Conservation (phyloP, 2,797 vertebrate genomes). For the Brotula barbata region DNA sequence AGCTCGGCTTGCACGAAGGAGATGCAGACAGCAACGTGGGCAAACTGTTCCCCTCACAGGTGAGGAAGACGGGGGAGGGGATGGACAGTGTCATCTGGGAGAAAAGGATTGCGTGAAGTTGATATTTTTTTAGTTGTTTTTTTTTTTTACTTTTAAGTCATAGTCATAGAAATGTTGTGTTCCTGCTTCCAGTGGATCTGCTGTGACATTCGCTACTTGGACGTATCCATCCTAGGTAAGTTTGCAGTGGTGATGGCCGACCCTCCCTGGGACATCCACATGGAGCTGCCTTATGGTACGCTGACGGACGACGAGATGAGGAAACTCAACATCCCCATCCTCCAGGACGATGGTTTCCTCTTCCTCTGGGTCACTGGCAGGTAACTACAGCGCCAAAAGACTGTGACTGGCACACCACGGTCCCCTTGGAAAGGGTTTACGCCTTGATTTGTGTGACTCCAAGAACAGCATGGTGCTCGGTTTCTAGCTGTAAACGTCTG, state of each 20-base stretch:
- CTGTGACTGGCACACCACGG: no score
- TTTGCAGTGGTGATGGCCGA: conserved; percentile 97
- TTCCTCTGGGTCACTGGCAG: conserved; percentile 97
- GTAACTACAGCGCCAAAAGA: conserved; percentile 67
- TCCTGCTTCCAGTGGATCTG: conserved; percentile 81
- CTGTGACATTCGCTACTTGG: conserved; percentile 93
- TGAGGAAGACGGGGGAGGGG: conserved; percentile 49
- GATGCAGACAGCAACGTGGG: conserved; percentile 86
- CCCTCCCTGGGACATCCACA: conserved; percentile 97
- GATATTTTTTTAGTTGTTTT: no score
- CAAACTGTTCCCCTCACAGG: conserved; percentile 91
- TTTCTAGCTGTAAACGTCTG: no score
- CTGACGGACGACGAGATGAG: conserved; percentile 96
- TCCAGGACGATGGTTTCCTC: conserved; percentile 94
- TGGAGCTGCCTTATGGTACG: conserved; percentile 95
- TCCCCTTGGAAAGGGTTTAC: no score
- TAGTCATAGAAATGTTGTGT: no score
- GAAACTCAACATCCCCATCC: conserved; percentile 90
- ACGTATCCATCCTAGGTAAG: conserved; percentile 93
- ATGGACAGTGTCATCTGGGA: no score
- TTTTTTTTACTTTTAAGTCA: no score
- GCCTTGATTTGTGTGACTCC: not conserved
- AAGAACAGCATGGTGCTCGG: no score
- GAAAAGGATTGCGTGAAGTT: not conserved
- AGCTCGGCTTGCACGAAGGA: conserved; percentile 80